A percentile compares a stretch with the other conserved stretches of the same genome.
These are phyloP conservation scores for Homalodisca vitripennis DNA, from an alignment of 1,140 invertebrate genomes.

Conservation along the genomic window DNA sequence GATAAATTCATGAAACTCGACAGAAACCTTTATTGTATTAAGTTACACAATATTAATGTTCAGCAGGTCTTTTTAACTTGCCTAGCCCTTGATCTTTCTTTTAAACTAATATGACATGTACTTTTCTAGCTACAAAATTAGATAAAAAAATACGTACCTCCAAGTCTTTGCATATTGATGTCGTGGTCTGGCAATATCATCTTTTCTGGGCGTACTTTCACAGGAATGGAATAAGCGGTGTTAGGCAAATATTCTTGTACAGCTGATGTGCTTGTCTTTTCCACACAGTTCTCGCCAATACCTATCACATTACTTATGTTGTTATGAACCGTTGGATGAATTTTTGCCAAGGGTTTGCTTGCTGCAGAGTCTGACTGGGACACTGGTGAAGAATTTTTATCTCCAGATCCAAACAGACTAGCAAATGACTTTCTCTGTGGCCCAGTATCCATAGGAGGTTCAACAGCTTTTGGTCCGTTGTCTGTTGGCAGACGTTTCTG, in stretches of 20 bases:
- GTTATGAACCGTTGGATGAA: slow-evolving; percentile 2
- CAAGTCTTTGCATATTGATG: slow-evolving; percentile 6
- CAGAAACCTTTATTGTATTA: too few species aligned
- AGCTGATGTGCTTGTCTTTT: neutral
- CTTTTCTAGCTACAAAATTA: neutral
- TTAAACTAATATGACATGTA: neutral
- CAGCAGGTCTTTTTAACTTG: too few species aligned
- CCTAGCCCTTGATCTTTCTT: neutral
- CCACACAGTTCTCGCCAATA: neutral
- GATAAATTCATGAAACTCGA: too few species aligned
- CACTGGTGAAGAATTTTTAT: neutral
- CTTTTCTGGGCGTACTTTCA: neutral
- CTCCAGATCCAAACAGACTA: slow-evolving; percentile 16
- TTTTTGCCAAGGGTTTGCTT: neutral
- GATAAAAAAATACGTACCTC: slow-evolving; percentile 11
- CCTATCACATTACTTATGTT: neutral
- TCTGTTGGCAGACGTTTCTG: neutral
- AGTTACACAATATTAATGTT: too few species aligned
- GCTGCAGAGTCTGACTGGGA: neutral
- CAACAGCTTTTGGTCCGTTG: neutral
- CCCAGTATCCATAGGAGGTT: neutral
- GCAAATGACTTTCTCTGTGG: slow-evolving; percentile 22
- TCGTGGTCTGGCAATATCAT: neutral
- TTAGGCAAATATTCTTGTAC: neutral
- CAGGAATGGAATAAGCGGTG: neutral